phyloP scores from a whole-genome alignment of 2,113 vertebrate genomes.

The Verasper variegatus region DNA sequence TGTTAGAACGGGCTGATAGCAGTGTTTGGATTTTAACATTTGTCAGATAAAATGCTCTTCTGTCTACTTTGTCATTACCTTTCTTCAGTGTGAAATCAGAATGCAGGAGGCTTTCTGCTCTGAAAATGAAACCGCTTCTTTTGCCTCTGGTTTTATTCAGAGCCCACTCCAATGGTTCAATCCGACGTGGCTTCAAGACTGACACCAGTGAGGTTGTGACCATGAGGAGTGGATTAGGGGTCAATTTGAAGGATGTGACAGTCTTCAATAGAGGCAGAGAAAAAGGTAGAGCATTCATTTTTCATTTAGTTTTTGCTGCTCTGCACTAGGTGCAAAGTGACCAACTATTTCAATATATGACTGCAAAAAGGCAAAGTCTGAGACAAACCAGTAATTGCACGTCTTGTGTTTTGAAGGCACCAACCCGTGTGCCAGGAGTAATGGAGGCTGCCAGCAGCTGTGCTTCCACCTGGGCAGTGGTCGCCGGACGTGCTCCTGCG shows the following conservation, averaged over 20 bases:
- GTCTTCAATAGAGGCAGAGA: constrained; percentile 96
- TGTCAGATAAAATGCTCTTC: not conserved
- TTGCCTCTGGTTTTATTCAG: constrained; percentile 71
- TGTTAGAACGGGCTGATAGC: not conserved
- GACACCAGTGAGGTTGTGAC: constrained; percentile 90
- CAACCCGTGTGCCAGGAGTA: constrained; percentile 91
- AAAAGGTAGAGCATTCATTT: constrained; percentile 89
- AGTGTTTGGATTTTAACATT: constrained; percentile 5
- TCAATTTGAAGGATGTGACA: constrained; percentile 98
- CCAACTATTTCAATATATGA: constrained; percentile 5
- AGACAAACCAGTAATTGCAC: constrained; percentile 21
- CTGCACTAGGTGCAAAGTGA: not conserved
- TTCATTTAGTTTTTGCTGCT: not conserved
- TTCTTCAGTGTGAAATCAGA: not conserved
- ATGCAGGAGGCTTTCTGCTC: not conserved
- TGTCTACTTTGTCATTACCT: not conserved
- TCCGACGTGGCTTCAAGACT: constrained; percentile 93
- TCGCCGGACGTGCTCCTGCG: constrained; percentile 91
- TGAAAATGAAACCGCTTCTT: not conserved
- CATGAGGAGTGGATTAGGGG: constrained; percentile 94
- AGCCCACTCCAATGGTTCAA: constrained; percentile 97
- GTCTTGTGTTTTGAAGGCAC: constrained; percentile 81
- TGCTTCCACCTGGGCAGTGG: constrained; percentile 92
- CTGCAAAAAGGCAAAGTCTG: not conserved
- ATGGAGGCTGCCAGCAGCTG: constrained; percentile 95